Evolutionary conservation across 1,140 invertebrate species (phyloP).

Genomic region (silkworm (Bombyx mori)): DNA sequence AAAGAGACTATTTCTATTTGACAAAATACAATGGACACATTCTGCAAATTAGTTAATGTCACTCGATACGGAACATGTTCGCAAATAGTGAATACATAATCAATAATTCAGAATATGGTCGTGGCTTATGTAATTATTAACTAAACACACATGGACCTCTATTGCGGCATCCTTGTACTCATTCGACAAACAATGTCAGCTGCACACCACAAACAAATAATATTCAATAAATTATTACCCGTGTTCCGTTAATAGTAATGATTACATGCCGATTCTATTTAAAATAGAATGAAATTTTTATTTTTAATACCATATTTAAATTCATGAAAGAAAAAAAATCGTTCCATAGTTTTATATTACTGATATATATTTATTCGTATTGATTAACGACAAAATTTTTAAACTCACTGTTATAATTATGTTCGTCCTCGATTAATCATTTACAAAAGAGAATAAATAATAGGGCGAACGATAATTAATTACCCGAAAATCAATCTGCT

Average conservation of each 20-base stretch:
- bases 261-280: conserved; percentile 6
- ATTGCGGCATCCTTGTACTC: conserved; percentile 60
- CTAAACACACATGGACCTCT: conserved; percentile 49
- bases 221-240: conserved; percentile 54
- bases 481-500: too few relatives aligned
- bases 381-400: too few relatives aligned
- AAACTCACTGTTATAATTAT: too few relatives aligned
- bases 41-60: conserved; percentile 3
- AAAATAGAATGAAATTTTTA: conserved; percentile 9
- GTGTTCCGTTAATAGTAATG: conserved; percentile 30
- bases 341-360: too few relatives aligned
- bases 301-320: too few relatives aligned
- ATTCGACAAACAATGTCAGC: conserved; percentile 53
- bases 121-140: conserved; percentile 59
- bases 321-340: too few relatives aligned
- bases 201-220: conserved; percentile 60
- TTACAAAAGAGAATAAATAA: too few relatives aligned
- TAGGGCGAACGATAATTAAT: too few relatives aligned
- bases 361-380: too few relatives aligned
- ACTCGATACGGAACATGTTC: not conserved
- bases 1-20: not conserved
- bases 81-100: conserved; percentile 23
- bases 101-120: conserved; percentile 41
- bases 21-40: not conserved
- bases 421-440: too few relatives aligned